Base-by-base conservation (phyloP, 2,888 invertebrate species). In the Autographa gamma region DNA sequence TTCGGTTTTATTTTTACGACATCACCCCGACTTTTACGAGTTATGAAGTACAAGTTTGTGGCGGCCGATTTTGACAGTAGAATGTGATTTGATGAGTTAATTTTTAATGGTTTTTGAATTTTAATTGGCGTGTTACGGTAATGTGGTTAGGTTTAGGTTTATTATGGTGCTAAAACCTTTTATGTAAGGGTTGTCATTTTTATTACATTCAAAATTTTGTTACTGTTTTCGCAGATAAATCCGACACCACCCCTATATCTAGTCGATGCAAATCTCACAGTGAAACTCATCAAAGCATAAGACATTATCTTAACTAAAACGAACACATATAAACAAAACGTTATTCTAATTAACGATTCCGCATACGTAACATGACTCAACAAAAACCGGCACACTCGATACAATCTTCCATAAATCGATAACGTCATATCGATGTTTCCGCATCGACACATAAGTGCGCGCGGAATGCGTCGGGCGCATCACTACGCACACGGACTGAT, bases 401-500 rank as follows among this genome's bases (percentile, higher is more conserved):
- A 79, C 64, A 62, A 85, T 81, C 73, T 78, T 73, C 73, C 68
- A 67, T 74, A 60, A 66, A 81, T 85, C 87, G 86, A 88, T 89
- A 90, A 84, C 85, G 85, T 83, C 86, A 69, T 69, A 71, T 81
- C 81, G 76, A 85, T 86, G 76, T 76, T 80, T 88, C 86, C 86
- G 87, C 90, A 90, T 93, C 92, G 92, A 92, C 86, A 90, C 76
- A 75, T 68, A 67, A 85, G 76, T 73, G 73, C 76, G 85, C 84
- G 83, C 75, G 80, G 85, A 81, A 87, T 85, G 85, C 88, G 86
- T 85, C 74, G 75, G 79, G 88, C 90, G 82, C 94, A 92, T 92
- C 94, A 89, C 94, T 94, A 93, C 91, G 91, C 93, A 92, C 91
- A 90, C 93, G 93, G 93, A 93, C 94, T 93, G 95, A 95, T 95